A percentile compares a stretch with the other conserved stretches of the same genome.
These are phyloP conservation scores for Acanthisitta chloris DNA, from an alignment of 2,113 vertebrate species.

Conservation along the genomic window DNA sequence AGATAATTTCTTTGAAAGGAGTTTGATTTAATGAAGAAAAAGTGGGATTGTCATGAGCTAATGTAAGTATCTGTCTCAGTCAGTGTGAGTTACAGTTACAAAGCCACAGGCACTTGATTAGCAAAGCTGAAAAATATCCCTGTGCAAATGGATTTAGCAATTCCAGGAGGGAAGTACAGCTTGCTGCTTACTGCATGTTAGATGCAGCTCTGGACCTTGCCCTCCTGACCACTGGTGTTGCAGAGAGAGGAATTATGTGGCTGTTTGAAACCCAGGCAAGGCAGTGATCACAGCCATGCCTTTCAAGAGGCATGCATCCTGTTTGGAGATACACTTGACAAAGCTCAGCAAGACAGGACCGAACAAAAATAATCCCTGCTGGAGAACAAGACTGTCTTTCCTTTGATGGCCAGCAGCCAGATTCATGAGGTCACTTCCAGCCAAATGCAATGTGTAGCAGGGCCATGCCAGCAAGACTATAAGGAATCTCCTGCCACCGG, in stretches of 20 bases:
- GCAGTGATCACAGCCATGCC: conserved; percentile 7
- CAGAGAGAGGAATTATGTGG: background rate
- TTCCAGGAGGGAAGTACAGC: background rate
- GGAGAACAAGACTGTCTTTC: conserved; percentile 57
- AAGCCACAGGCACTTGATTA: background rate
- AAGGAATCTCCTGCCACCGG: conserved; percentile 3
- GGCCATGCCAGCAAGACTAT: background rate
- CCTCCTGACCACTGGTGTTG: conserved; percentile 2
- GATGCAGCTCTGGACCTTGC: background rate
- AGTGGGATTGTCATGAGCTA: background rate
- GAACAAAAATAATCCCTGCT: conserved; percentile 67
- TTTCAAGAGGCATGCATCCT: conserved; percentile 63
- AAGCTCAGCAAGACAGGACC: conserved; percentile 57
- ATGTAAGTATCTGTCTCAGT: background rate
- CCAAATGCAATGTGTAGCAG: conserved; percentile 30
- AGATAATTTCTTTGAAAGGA: background rate
- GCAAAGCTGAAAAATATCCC: background rate
- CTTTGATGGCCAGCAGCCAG: conserved; percentile 64
- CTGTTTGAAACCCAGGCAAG: conserved; percentile 24
- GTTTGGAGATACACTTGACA: conserved; percentile 67
- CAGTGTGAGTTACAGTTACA: background rate
- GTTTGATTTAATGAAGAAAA: background rate
- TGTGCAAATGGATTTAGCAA: background rate
- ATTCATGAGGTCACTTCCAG: conserved; percentile 63
- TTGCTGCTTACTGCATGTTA: background rate